A percentile compares a stretch with the other conserved stretches of the same genome.
Evolutionary conservation across 1,140 invertebrate genomes (phyloP).

Genomic region (Paramacrobiotus metropolitanus): DNA sequence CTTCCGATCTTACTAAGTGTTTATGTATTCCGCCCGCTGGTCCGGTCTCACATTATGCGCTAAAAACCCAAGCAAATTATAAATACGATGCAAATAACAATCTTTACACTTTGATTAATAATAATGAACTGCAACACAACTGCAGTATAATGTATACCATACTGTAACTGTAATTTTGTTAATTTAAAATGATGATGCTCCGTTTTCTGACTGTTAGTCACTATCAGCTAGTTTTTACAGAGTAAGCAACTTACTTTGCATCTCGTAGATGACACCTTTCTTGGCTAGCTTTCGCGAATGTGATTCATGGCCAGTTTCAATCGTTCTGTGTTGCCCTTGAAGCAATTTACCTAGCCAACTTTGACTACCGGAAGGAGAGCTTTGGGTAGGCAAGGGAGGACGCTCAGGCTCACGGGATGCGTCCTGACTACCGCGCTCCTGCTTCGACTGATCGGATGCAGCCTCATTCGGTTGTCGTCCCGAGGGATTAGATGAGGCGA

Average conservation of each 20-base stretch:
- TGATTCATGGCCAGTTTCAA: constrained; percentile 78
- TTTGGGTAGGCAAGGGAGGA: too few species aligned
- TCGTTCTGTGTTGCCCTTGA: constrained; percentile 39
- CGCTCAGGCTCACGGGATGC: too few species aligned
- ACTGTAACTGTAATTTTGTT: not conserved
- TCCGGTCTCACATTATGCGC: constrained; percentile 74
- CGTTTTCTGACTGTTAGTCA: too few species aligned
- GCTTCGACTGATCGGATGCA: too few species aligned
- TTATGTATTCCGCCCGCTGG: constrained; percentile 53
- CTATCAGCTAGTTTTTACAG: not conserved
- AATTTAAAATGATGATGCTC: too few species aligned
- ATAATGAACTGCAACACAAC: not conserved
- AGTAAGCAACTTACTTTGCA: constrained; percentile 38
- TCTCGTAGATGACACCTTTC: constrained; percentile 61
- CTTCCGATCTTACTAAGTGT: constrained; percentile 53
- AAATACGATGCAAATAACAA: not conserved
- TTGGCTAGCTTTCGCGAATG: constrained; percentile 80
- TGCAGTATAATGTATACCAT: constrained; percentile 9
- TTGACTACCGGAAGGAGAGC: constrained; percentile 28
- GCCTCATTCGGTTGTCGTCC: too few species aligned
- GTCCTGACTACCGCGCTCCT: too few species aligned
- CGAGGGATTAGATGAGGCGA: too few species aligned
- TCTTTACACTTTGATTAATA: too few species aligned
- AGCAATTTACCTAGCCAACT: constrained; percentile 69
- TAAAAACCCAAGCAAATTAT: constrained; percentile 16